Percentiles rank a stretch among this genome's conserved stretches.
phyloP scores from a whole-genome alignment of 2,113 vertebrate species.

The Pachycephala philippinensis region DNA sequence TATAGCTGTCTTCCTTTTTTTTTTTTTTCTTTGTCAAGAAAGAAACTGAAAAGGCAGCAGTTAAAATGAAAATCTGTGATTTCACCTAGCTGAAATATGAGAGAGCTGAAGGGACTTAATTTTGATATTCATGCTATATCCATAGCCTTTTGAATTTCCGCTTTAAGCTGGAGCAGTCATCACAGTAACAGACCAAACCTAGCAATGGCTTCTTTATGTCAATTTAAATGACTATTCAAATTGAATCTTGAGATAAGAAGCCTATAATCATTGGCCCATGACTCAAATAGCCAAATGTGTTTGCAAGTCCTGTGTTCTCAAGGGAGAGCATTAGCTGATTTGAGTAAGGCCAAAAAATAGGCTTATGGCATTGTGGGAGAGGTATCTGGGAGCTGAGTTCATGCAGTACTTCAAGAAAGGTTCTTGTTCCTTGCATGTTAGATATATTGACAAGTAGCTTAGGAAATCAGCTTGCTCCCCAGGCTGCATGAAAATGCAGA shows the following conservation, averaged over 20 bases:
- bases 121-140: neutral
- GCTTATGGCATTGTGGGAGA: neutral
- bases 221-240: constrained; percentile 25
- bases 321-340: neutral
- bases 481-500: neutral
- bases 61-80: neutral
- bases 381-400: neutral
- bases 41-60: neutral
- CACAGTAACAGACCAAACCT: neutral
- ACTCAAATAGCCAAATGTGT: neutral
- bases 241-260: neutral
- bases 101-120: neutral
- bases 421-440: neutral
- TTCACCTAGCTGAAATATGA: neutral
- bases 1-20: neutral
- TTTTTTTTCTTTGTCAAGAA: neutral
- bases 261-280: neutral
- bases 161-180: neutral
- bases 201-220: constrained; percentile 19
- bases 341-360: neutral
- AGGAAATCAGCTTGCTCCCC: neutral
- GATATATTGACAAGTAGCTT: neutral
- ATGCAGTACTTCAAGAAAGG: neutral
- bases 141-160: constrained; percentile 19
- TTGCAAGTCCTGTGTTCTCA: neutral